These are phyloP conservation scores for Erynnis tages DNA, from an alignment of 2,888 invertebrate genomes.

Conservation along the genomic window DNA sequence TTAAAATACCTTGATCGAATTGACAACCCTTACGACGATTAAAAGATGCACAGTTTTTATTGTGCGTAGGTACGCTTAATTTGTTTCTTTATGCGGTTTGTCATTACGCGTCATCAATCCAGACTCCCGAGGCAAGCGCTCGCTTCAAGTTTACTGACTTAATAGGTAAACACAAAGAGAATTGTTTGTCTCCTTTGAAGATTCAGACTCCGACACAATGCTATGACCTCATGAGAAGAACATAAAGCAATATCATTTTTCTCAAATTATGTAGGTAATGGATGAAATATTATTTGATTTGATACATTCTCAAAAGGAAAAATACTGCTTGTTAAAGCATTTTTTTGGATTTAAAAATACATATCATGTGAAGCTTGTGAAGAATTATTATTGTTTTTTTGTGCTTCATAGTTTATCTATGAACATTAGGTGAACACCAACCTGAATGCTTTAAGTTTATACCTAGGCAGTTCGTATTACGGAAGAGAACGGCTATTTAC, in stretches of 20 bases:
- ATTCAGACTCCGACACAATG: slow-evolving; percentile 8
- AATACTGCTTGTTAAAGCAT: too few relatives aligned
- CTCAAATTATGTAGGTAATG: too few relatives aligned
- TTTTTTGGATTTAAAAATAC: too few relatives aligned
- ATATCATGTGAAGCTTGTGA: too few relatives aligned
- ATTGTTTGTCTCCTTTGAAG: slow-evolving; percentile 29
- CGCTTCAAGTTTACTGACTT: slow-evolving; percentile 28
- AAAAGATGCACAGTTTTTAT: slow-evolving; percentile 26
- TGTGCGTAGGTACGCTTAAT: slow-evolving; percentile 24
- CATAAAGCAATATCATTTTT: too few relatives aligned
- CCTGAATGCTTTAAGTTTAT: too few relatives aligned
- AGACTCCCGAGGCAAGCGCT: slow-evolving; percentile 25
- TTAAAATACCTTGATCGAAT: too few relatives aligned
- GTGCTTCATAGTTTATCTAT: too few relatives aligned
- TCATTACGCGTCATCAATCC: slow-evolving; percentile 28
- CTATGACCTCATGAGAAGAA: slow-evolving; percentile 5
- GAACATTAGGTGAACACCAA: too few relatives aligned
- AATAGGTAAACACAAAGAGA: slow-evolving; percentile 28
- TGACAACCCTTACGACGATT: slow-evolving; percentile 16
- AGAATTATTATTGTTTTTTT: too few relatives aligned
- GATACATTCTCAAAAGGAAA: too few relatives aligned
- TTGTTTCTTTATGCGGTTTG: slow-evolving; percentile 27
- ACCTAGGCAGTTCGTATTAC: slow-evolving; percentile 16
- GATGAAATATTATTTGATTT: too few relatives aligned
- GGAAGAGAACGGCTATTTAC: slow-evolving; percentile 35